Evolutionary conservation across 1,140 invertebrate genomes (phyloP).

Genomic region (Apis laboriosa): DNA sequence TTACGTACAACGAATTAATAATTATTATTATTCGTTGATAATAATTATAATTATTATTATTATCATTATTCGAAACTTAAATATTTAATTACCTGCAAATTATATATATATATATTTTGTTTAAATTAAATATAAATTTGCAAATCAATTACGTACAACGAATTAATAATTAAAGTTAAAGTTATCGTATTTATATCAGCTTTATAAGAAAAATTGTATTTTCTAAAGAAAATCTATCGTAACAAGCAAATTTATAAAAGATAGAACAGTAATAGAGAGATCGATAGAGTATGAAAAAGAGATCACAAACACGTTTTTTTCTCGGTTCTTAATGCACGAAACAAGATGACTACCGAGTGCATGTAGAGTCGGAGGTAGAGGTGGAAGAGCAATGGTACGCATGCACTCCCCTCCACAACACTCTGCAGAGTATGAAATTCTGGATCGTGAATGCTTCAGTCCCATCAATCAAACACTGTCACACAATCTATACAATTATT

Average conservation of each 20-base stretch:
- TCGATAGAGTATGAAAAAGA: not conserved
- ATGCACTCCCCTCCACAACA: not conserved
- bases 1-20: too few species aligned
- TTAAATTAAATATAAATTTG: too few species aligned
- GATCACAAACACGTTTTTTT: not conserved
- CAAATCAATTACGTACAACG: too few species aligned
- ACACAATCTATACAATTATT: not conserved
- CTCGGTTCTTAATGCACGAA: not conserved
- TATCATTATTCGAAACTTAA: too few species aligned
- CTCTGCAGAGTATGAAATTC: not conserved
- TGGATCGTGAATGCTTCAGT: not conserved
- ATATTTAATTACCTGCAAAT: not conserved
- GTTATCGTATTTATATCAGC: too few species aligned
- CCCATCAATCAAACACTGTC: too few species aligned
- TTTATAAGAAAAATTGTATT: too few species aligned
- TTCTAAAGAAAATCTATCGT: not conserved
- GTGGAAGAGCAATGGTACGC: slow-evolving; percentile 12
- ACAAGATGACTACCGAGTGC: slow-evolving; percentile 6
- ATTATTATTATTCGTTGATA: too few species aligned
- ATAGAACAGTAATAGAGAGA: not conserved
- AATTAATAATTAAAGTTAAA: too few species aligned
- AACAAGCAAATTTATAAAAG: not conserved
- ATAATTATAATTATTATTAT: too few species aligned
- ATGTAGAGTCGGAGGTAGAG: slow-evolving; percentile 2
- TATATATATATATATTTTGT: too few species aligned